phyloP scores from a whole-genome alignment of 2,797 vertebrate species.

The Ptychobarbus kaznakovi region DNA sequence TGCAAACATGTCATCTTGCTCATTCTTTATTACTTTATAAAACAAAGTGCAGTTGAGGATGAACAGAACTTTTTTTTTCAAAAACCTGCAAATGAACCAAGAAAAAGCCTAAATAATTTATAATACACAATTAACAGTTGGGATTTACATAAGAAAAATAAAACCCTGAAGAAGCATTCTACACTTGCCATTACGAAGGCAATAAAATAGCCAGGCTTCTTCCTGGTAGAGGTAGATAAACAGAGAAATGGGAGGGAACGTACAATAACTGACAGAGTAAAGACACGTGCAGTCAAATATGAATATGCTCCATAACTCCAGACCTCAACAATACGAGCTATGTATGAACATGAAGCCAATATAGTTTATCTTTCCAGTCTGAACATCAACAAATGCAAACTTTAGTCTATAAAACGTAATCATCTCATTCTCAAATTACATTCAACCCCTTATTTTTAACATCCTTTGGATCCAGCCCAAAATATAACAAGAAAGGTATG shows the following conservation, averaged over 20 bases:
- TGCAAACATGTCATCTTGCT: slow-evolving; percentile 38
- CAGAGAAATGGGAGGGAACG: slow-evolving; percentile 35
- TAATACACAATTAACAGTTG: slow-evolving; percentile 70
- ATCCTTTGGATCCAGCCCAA: slow-evolving; percentile 69
- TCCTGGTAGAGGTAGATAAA: slow-evolving; percentile 78
- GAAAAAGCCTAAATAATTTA: slow-evolving; percentile 78
- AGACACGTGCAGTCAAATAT: slow-evolving; percentile 5
- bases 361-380: slow-evolving; percentile 55
- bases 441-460: slow-evolving; percentile 35
- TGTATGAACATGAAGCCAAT: slow-evolving; percentile 36
- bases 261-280: slow-evolving; percentile 43
- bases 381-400: slow-evolving; percentile 44
- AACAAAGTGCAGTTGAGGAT: slow-evolving; percentile 72
- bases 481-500: slow-evolving; percentile 46
- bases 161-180: slow-evolving; percentile 32
- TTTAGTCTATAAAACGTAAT: background rate
- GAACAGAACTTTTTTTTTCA: slow-evolving; percentile 59
- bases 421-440: slow-evolving; percentile 19
- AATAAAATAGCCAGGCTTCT: slow-evolving; percentile 57
- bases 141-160: slow-evolving; percentile 67
- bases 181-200: slow-evolving; percentile 67
- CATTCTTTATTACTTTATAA: slow-evolving; percentile 68
- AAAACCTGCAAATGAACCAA: slow-evolving; percentile 63
- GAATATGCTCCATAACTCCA: slow-evolving; percentile 55
- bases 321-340: slow-evolving; percentile 41